Evolutionary conservation across 2,797 vertebrate genomes (phyloP).

Genomic region (Rhynchotus rufescens): DNA sequence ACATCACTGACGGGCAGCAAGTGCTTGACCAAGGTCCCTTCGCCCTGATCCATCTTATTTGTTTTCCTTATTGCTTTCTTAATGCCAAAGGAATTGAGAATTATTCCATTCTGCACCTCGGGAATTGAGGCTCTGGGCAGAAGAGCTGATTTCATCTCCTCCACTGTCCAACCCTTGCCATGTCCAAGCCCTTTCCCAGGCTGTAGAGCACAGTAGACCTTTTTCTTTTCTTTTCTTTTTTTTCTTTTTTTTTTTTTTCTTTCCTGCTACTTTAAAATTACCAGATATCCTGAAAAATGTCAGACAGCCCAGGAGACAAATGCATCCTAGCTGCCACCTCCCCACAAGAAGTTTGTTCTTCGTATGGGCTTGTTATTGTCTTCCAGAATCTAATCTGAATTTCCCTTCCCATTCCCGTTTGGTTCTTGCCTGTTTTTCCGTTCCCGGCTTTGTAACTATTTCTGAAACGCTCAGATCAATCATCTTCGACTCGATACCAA

Average conservation of each 20-base stretch:
- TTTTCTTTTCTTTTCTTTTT: too few species aligned
- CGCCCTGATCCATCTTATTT: neutral
- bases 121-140: neutral
- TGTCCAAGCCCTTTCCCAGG: slow-evolving; percentile 16
- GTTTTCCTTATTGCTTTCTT: neutral
- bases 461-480: slow-evolving; percentile 48
- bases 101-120: neutral
- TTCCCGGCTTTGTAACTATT: slow-evolving; percentile 60
- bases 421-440: slow-evolving; percentile 41
- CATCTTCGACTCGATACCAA: slow-evolving; percentile 2
- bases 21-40: neutral
- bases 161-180: neutral
- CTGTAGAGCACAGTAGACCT: neutral
- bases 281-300: neutral
- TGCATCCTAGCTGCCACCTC: slow-evolving; percentile 13
- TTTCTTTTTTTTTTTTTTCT: neutral
- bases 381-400: slow-evolving; percentile 66
- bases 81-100: neutral
- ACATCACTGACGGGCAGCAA: neutral
- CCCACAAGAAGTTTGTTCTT: neutral
- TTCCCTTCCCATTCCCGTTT: slow-evolving; percentile 48
- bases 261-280: slow-evolving; percentile 35
- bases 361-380: slow-evolving; percentile 56
- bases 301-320: slow-evolving; percentile 23
- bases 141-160: neutral